Evolutionary conservation across 2,888 invertebrate species (phyloP).

Genomic region (Ichneumoninae sp.): DNA sequence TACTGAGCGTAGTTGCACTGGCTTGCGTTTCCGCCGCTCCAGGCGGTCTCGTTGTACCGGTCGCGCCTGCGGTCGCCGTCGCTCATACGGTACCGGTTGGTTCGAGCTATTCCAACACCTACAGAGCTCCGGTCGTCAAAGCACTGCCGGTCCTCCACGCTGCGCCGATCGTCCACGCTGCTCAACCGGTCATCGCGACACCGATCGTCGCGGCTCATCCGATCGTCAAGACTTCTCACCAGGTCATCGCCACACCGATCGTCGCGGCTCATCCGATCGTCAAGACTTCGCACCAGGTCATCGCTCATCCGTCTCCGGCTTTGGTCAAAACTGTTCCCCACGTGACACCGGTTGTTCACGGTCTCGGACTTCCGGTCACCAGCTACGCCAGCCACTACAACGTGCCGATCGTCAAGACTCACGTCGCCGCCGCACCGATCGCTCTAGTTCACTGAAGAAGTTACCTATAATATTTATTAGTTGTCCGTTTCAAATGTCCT

Average conservation of each 20-base stretch:
- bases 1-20: slow-evolving; percentile 66
- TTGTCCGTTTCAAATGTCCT: neutral
- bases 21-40: slow-evolving; percentile 83
- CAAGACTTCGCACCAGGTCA: slow-evolving; percentile 74
- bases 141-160: slow-evolving; percentile 79
- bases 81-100: slow-evolving; percentile 86
- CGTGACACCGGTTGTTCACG: slow-evolving; percentile 49
- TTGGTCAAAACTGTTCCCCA: slow-evolving; percentile 17
- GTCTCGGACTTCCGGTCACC: slow-evolving; percentile 77
- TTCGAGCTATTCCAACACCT: slow-evolving; percentile 77
- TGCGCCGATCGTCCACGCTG: slow-evolving; percentile 81
- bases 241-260: slow-evolving; percentile 81
- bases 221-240: slow-evolving; percentile 68
- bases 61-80: slow-evolving; percentile 81
- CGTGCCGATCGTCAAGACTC: slow-evolving; percentile 81
- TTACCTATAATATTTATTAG: slow-evolving; percentile 71
- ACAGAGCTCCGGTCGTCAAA: slow-evolving; percentile 85
- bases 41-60: slow-evolving; percentile 71
- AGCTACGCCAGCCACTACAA: slow-evolving; percentile 88
- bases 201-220: slow-evolving; percentile 73
- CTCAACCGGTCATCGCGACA: slow-evolving; percentile 75
- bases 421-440: slow-evolving; percentile 74
- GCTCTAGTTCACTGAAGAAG: slow-evolving; percentile 79
- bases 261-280: slow-evolving; percentile 48
- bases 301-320: slow-evolving; percentile 70